Evolutionary conservation across 1,140 invertebrate species (phyloP).

Genomic region (Drosophila tani): DNA sequence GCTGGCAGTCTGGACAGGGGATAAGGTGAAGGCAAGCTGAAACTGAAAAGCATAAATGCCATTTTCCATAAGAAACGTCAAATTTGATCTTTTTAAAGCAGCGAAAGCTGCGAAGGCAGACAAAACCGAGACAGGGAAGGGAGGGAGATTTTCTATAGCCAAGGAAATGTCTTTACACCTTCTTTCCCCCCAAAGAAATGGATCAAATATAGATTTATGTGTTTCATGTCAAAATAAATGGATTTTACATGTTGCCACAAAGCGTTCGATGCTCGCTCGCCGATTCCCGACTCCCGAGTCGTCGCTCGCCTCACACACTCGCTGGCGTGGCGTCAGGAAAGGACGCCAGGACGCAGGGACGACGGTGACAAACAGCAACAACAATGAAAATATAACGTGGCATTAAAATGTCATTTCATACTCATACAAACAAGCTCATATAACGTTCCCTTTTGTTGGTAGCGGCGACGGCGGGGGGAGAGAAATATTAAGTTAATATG

Average conservation of each 20-base stretch:
- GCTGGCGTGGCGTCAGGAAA: constrained; percentile 12
- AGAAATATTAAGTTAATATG: constrained; percentile 65
- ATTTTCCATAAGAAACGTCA: constrained; percentile 52
- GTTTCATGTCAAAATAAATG: constrained; percentile 80
- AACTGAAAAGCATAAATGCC: constrained; percentile 61
- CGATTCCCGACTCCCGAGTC: constrained; percentile 6
- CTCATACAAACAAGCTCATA: constrained; percentile 62
- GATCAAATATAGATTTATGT: constrained; percentile 82
- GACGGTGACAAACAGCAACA: constrained; percentile 56
- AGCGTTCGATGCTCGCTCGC: constrained; percentile 43
- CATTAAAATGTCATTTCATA: constrained; percentile 79
- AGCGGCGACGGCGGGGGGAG: neutral
- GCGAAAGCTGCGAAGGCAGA: constrained; percentile 1
- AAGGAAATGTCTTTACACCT: constrained; percentile 73
- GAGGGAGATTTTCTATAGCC: constrained; percentile 30
- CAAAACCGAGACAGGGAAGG: constrained; percentile 6
- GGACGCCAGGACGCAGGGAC: constrained; percentile 8
- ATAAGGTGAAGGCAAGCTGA: constrained; percentile 17
- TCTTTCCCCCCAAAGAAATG: constrained; percentile 47
- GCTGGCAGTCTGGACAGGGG: too few relatives aligned
- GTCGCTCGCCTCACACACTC: constrained; percentile 2
- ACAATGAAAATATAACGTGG: constrained; percentile 77
- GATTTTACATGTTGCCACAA: constrained; percentile 79
- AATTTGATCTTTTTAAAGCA: constrained; percentile 46
- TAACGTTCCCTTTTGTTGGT: constrained; percentile 36